Base-by-base conservation (phyloP, 2,888 invertebrate species). In the Lasioglossum villosulum region DNA sequence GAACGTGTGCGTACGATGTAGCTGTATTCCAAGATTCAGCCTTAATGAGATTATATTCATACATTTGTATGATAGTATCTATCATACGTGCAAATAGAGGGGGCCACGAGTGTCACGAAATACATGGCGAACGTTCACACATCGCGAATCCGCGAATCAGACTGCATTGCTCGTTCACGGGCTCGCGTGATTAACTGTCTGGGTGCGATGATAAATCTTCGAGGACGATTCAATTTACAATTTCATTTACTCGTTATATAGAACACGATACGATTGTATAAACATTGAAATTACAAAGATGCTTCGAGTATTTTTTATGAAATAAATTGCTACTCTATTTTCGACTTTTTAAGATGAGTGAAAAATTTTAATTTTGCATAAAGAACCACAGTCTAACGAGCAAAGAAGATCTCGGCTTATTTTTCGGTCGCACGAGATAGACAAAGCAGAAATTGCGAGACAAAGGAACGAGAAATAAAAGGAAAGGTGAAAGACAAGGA, bases 71-170 rank as follows among this genome's bases (percentile, higher is more conserved):
- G 87, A 90, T 90, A 78, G 74, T 81, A 83, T 86, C 86, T 78
- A 71, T 83, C 78, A 84, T 78, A 76, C 84, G 84, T 82, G 80
- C 73, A 81, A 83, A 83, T 80, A 80, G 75, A 59, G 70, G 78
- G 79, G 30, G 82, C 73, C 77, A 78, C 79, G 85, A 66, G 85
- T 85, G 86, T 84, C 83, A 86, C 90, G 90, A 83, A 90, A 89
- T 85, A 90, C 87, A 88, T 84, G 87, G 82, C 68, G 73, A 75
- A 75, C 75, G 37, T 63, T 52, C 66, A 0, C 82, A 75, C 79
- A 83, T 81, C 77, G 81, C 77, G 52, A 72, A 75, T 74, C 73
- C 37, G 82, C 87, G 82, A 90, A 90, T 90, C 87, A 77, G 82
- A 37, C 78, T 75, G 84, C 85, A 75, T 86, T 85, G 82, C 82